Evolutionary conservation across 1,140 invertebrate genomes (phyloP), one percentile per base, ranked within the genome.

Genomic region (Meloidogyne hapla): DNA sequence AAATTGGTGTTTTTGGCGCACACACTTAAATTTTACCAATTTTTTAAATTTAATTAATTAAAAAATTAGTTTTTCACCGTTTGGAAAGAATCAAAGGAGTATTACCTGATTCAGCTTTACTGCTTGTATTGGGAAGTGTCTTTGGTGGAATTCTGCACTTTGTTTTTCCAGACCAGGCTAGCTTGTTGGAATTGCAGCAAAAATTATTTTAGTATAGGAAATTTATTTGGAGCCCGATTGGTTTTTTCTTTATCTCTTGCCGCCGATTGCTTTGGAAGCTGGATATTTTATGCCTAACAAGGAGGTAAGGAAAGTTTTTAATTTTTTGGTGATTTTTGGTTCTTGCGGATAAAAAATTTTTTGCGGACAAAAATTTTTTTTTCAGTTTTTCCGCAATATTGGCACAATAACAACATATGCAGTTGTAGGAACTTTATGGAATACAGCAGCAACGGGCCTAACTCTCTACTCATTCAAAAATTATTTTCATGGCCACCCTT

Each of bases 201-300:
- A 42, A 9, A 33, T 33, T 33, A 33, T 25, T 74, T 78, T 38
- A 42, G 38, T 80, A 33, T 18, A 80, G 64, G 66, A 77, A 62
- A 74, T 81, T 26, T 77, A 79, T 42, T 23, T 70, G 38, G 26
- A 84, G 61, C 70, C 77, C n/a, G 81, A 83, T 65, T 80, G 83
- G 64, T 83, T 83, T 69, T 82, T 83, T 56, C 74, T 83, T 28
- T 83, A 81, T 48, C 70, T 83, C 15, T 63, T 83, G 13, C 81
- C 81, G 15, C 81, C 81, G 21, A 98, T 97, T 82, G 96, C 97
- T 73, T 89, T 98, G 78, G 95, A 98, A 86, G 94, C 95, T 8
- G 94, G 95, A 1, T 98, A 96, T 88, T 98, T 96, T 88, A 95
- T 98, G 93, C 95, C 95, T 67, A 97, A 97, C 89, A 90, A 94